Evolutionary conservation across 2,113 vertebrate genomes (phyloP).

Genomic region (Procapra przewalskii): DNA sequence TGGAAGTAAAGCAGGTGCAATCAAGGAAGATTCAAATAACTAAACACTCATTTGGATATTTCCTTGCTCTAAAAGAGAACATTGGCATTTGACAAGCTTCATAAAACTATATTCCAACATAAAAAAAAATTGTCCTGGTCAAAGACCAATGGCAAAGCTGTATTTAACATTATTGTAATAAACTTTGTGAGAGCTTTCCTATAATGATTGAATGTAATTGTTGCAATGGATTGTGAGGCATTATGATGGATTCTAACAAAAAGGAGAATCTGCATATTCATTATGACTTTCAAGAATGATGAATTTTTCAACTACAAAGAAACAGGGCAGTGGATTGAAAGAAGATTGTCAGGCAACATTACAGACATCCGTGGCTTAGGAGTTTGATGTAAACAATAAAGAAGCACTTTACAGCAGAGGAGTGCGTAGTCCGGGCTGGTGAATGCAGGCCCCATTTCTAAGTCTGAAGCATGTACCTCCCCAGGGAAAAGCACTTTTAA

Average conservation of each 20-base stretch:
- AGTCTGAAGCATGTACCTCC: not conserved
- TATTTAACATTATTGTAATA: slow-evolving; percentile 62
- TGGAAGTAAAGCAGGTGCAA: not conserved
- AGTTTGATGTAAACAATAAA: not conserved
- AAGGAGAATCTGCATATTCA: slow-evolving; percentile 54
- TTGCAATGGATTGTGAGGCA: slow-evolving; percentile 55
- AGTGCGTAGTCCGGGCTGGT: not conserved
- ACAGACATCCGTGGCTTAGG: not conserved
- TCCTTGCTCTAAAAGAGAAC: slow-evolving; percentile 29
- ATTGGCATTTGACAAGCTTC: slow-evolving; percentile 25
- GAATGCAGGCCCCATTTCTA: not conserved
- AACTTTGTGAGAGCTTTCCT: slow-evolving; percentile 60
- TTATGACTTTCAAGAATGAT: slow-evolving; percentile 63
- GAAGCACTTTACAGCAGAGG: not conserved
- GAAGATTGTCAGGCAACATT: slow-evolving; percentile 29
- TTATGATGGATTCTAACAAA: slow-evolving; percentile 64
- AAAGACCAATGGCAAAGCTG: slow-evolving; percentile 42
- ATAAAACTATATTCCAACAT: slow-evolving; percentile 30
- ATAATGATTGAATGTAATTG: slow-evolving; percentile 55
- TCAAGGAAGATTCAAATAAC: not conserved
- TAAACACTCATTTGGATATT: not conserved
- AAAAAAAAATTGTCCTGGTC: slow-evolving; percentile 54
- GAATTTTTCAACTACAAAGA: slow-evolving; percentile 44
- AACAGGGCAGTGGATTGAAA: slow-evolving; percentile 24
- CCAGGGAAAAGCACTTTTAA: not conserved